Conservation (phyloP, 1,140 invertebrate species). For the Apis laboriosa region DNA sequence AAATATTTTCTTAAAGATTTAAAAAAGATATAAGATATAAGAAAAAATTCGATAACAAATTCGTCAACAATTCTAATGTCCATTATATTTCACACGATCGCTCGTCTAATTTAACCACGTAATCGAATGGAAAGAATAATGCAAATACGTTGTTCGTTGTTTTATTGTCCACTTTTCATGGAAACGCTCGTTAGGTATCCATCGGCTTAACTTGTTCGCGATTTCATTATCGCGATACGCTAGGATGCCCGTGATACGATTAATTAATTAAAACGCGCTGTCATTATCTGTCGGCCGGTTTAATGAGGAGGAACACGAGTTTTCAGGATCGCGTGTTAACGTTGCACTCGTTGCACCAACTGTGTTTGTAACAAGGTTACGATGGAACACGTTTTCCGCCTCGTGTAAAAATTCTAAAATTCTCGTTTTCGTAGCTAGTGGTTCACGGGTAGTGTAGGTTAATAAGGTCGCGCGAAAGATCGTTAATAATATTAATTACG, state of each 20-base stretch:
- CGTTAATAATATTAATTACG: not conserved
- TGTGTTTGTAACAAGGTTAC: slow-evolving; percentile 1
- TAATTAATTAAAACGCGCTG: slow-evolving; percentile 29
- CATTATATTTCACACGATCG: not conserved
- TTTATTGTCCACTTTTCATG: not conserved
- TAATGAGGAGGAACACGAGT: not conserved
- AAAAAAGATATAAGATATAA: no score
- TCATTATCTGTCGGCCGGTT: not conserved
- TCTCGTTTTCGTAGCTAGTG: not conserved
- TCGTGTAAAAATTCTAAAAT: not conserved
- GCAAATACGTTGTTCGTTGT: not conserved
- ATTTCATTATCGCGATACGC: slow-evolving; percentile 1
- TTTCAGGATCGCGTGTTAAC: not conserved
- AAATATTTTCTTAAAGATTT: no score
- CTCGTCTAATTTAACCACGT: not conserved
- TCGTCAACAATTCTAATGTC: not conserved
- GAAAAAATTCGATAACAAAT: not conserved
- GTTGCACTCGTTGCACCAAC: not conserved
- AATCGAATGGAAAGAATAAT: not conserved
- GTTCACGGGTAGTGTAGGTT: no score
- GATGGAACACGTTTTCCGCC: not conserved
- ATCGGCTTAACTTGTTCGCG: not conserved
- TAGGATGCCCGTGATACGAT: not conserved
- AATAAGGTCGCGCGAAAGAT: not conserved
- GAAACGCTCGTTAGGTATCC: not conserved